Conservation (phyloP, 1,140 invertebrate genomes). For the Pentalonia nigronervosa region DNA sequence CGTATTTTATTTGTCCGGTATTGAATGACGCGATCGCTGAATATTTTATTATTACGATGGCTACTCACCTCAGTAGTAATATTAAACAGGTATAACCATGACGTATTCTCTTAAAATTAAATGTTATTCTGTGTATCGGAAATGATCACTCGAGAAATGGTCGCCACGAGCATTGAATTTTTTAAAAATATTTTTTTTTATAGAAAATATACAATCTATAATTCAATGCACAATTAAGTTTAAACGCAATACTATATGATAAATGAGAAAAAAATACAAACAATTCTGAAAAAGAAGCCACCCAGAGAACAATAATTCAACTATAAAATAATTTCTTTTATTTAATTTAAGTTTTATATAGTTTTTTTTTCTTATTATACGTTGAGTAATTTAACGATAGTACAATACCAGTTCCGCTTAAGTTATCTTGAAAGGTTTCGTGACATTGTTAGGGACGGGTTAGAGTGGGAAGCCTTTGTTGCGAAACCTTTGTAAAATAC, state of each 20-base stretch:
- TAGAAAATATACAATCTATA: not conserved
- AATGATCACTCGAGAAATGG: not conserved
- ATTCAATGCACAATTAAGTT: not conserved
- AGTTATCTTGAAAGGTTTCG: not conserved
- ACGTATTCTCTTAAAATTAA: not conserved
- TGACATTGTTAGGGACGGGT: not conserved
- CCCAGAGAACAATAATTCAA: not conserved
- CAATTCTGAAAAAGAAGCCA: not conserved
- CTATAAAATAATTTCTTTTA: not conserved
- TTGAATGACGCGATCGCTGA: not conserved
- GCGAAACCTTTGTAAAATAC: not conserved
- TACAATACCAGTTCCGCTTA: not conserved
- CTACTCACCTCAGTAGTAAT: not conserved
- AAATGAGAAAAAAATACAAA: not conserved
- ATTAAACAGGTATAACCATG: not conserved
- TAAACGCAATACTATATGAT: not conserved
- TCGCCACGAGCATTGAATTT: not conserved
- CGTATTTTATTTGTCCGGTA: not conserved
- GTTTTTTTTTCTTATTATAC: not conserved
- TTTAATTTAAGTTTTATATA: not conserved
- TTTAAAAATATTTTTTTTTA: not conserved
- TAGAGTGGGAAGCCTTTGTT: not conserved
- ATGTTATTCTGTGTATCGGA: not conserved
- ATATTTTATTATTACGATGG: not conserved
- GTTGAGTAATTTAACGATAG: not conserved